phyloP scores from a whole-genome alignment of 2,888 invertebrate genomes.

The Nomada hirtipes region DNA sequence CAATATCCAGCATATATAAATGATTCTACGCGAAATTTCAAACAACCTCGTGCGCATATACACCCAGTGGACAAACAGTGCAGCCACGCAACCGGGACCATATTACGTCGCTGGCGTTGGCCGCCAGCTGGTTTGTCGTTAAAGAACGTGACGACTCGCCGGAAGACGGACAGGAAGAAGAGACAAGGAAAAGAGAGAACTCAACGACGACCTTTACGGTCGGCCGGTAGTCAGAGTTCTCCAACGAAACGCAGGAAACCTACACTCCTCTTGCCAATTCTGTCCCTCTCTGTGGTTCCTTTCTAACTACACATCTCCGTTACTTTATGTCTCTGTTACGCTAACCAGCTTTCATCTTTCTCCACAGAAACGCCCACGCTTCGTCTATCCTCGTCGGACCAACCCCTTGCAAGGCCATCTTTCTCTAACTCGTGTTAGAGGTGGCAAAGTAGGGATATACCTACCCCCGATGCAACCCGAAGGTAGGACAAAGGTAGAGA shows the following conservation, averaged over 20 bases:
- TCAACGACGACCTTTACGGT: constrained; percentile 68
- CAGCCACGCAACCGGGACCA: constrained; percentile 27
- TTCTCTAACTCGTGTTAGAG: constrained; percentile 15
- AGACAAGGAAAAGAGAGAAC: constrained; percentile 13
- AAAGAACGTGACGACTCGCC: constrained; percentile 21
- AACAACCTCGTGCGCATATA: constrained; percentile 2
- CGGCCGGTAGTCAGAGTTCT: constrained; percentile 66
- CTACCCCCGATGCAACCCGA: constrained; percentile 49
- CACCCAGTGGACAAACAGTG: constrained; percentile 12
- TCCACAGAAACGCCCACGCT: constrained; percentile 46
- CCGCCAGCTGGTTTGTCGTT: constrained; percentile 50
- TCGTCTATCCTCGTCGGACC: constrained; percentile 22
- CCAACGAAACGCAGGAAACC: constrained; percentile 47
- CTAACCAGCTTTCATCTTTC: constrained; percentile 45
- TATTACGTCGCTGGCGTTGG: constrained; percentile 38
- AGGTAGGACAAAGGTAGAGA: constrained; percentile 58
- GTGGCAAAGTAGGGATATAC: constrained; percentile 3
- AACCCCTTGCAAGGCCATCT: constrained; percentile 26
- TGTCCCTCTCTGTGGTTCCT: constrained; percentile 23
- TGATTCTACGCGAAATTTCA: too few species aligned
- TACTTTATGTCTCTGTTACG: constrained; percentile 13
- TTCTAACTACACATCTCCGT: constrained; percentile 18
- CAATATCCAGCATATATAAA: too few species aligned
- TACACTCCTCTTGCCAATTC: constrained; percentile 9
- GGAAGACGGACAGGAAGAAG: constrained; percentile 9